phyloP scores from a whole-genome alignment of 2,113 vertebrate species.

The Indri indri region DNA sequence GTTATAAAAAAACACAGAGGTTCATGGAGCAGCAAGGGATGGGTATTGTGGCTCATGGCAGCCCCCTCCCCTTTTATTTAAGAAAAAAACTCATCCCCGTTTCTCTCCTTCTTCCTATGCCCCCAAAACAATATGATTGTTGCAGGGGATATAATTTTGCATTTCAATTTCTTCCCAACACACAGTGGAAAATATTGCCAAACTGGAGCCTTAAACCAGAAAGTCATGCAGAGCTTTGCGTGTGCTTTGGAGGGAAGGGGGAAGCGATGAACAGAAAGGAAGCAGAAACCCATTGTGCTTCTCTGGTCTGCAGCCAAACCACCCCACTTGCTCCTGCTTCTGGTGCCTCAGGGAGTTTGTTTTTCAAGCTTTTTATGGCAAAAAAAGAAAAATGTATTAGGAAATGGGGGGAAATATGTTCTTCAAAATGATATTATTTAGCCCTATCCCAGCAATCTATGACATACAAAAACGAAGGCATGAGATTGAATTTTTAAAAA shows the following conservation, averaged over 20 bases:
- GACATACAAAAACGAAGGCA: conserved; percentile 38
- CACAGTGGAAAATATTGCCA: conserved; percentile 65
- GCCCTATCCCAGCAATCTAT: conserved; percentile 55
- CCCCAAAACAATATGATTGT: conserved; percentile 70
- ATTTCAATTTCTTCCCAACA: conserved; percentile 78
- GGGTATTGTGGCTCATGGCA: conserved; percentile 36
- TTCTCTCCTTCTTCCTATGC: conserved; percentile 60
- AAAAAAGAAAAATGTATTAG: conserved; percentile 57
- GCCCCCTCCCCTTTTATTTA: neutral
- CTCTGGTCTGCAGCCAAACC: conserved; percentile 78
- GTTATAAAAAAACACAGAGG: conserved; percentile 43
- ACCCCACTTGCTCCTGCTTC: conserved; percentile 67
- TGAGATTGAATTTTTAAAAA: conserved; percentile 21
- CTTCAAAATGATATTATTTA: conserved; percentile 77
- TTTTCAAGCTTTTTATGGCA: conserved; percentile 74
- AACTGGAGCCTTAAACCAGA: conserved; percentile 81
- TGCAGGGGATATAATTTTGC: conserved; percentile 79
- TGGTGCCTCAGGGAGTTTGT: conserved; percentile 77
- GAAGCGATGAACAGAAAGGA: conserved; percentile 74
- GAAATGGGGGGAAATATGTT: conserved; percentile 34
- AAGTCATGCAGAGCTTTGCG: conserved; percentile 76
- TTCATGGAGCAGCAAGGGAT: conserved; percentile 59
- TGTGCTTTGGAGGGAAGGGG: conserved; percentile 66
- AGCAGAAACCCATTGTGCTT: conserved; percentile 77
- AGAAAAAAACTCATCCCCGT: conserved; percentile 49